A percentile compares a stretch with the other conserved stretches of the same genome.
These are phyloP conservation scores for Novumbra hubbsi DNA, from an alignment of 2,797 vertebrate species.

Conservation along the genomic window DNA sequence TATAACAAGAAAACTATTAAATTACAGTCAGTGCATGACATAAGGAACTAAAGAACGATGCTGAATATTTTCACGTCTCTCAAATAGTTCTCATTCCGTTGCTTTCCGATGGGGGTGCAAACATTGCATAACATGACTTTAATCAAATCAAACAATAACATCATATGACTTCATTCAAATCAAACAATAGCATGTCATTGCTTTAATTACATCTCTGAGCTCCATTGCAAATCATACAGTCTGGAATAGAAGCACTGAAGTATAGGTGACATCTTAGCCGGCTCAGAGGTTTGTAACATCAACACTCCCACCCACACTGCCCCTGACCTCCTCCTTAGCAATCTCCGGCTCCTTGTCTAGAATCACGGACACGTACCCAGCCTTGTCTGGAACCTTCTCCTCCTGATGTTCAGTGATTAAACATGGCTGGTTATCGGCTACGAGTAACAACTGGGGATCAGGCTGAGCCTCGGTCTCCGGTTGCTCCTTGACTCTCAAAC, in stretches of 20 bases:
- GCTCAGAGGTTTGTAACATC: constrained; percentile 61
- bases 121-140: not conserved
- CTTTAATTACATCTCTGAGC: not conserved
- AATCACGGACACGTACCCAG: not conserved
- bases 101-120: too few species aligned
- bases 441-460: too few species aligned
- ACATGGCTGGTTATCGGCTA: constrained; percentile 32
- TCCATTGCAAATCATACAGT: not conserved
- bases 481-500: constrained; percentile 46
- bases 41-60: not conserved
- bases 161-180: not conserved
- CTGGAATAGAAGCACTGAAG: not conserved
- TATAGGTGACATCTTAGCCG: not conserved
- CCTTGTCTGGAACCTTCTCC: constrained; percentile 23
- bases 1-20: not conserved
- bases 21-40: not conserved
- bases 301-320: constrained; percentile 40
- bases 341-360: constrained; percentile 19
- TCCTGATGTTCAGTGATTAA: constrained; percentile 13
- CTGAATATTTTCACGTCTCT: not conserved
- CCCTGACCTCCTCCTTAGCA: constrained; percentile 42
- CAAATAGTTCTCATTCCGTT: too few species aligned
- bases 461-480: constrained; percentile 17
- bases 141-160: not conserved
- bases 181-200: not conserved